phyloP scores from a whole-genome alignment of 2,797 vertebrate genomes.

The Phataginus tricuspis region DNA sequence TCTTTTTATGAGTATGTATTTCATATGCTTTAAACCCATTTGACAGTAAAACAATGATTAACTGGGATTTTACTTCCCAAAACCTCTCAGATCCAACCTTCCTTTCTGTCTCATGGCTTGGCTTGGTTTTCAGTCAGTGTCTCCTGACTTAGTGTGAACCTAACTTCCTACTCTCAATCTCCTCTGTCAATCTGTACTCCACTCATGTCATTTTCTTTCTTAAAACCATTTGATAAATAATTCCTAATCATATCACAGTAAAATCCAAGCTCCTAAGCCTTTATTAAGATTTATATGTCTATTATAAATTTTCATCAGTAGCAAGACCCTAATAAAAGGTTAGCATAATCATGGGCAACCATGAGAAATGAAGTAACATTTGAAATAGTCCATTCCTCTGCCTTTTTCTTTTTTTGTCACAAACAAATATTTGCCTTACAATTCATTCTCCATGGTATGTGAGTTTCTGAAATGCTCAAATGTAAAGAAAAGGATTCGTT shows the following conservation, averaged over 20 bases:
- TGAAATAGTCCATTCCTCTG: background rate
- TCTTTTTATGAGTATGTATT: background rate
- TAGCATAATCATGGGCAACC: background rate
- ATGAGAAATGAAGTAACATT: background rate
- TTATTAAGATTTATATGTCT: background rate
- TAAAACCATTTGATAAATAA: background rate
- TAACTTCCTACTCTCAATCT: background rate
- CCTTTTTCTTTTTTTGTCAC: background rate
- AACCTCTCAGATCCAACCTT: background rate
- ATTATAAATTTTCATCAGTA: background rate
- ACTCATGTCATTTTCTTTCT: background rate
- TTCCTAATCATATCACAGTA: background rate
- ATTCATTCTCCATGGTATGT: background rate
- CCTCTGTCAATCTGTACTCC: background rate
- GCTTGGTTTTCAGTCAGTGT: background rate
- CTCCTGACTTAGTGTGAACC: background rate
- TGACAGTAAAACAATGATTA: background rate
- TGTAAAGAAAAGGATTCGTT: background rate
- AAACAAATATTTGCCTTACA: conserved; percentile 2
- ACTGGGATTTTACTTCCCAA: background rate
- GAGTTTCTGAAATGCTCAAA: background rate
- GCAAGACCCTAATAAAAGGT: background rate
- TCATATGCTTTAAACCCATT: background rate
- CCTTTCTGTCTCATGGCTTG: background rate
- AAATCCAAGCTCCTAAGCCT: background rate